Conservation (phyloP, 1,140 invertebrate genomes). For the Meloidogyne exigua region DNA sequence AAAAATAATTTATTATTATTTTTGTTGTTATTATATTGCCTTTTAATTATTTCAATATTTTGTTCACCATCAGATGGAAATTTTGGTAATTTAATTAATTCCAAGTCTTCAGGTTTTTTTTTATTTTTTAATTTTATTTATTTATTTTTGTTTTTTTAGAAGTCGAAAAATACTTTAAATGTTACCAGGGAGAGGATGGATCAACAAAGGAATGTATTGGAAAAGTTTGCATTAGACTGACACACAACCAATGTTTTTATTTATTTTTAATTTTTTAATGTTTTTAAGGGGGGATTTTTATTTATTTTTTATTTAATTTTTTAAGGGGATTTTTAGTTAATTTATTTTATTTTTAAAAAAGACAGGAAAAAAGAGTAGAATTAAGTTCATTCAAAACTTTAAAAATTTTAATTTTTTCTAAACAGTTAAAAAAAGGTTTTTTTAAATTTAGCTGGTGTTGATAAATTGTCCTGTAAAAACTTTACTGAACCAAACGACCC, state of each 20-base stretch:
- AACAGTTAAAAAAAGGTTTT: not conserved
- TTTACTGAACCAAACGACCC: conserved; percentile 4
- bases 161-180: not conserved
- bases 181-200: conserved; percentile 13
- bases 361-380: no score
- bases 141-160: not conserved
- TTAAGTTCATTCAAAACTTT: no score
- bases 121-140: not conserved
- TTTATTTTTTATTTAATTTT: no score
- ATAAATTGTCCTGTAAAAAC: conserved; percentile 13
- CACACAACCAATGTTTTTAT: conserved; percentile 14
- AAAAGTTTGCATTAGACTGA: conserved; percentile 10
- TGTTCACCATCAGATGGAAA: not conserved
- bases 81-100: not conserved
- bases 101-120: not conserved
- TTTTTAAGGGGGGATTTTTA: not conserved
- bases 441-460: conserved; percentile 7
- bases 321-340: no score
- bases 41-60: not conserved
- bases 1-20: no score
- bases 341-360: no score
- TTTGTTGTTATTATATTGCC: no score
- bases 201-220: not conserved
- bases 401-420: no score
- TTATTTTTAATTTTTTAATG: not conserved